Percentiles rank a stretch among this genome's conserved stretches.
Conservation (phyloP, 1,140 invertebrate genomes). For the Aphaenogaster floridana region DNA sequence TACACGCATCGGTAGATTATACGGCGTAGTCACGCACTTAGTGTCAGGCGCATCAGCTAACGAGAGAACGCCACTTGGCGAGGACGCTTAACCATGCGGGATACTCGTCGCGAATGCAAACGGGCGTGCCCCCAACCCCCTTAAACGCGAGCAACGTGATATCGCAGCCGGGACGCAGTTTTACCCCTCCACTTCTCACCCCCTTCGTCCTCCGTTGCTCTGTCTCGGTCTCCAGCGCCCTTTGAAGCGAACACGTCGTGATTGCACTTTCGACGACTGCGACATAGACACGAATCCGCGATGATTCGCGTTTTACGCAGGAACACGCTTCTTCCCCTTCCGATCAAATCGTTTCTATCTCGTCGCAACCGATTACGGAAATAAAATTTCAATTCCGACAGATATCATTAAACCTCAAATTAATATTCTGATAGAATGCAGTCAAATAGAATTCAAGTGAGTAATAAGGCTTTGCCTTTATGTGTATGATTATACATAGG, state of each 20-base stretch:
- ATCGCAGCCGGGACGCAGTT: slow-evolving; percentile 51
- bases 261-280: slow-evolving; percentile 41
- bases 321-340: not conserved
- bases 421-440: not conserved
- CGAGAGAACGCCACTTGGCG: slow-evolving; percentile 66
- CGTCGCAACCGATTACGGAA: not conserved
- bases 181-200: slow-evolving; percentile 9
- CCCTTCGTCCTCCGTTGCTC: not conserved
- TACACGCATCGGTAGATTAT: slow-evolving; percentile 53
- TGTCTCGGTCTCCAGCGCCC: not conserved
- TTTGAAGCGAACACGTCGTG: slow-evolving; percentile 42
- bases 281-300: slow-evolving; percentile 4
- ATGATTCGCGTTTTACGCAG: slow-evolving; percentile 31
- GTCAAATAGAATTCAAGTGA: not conserved
- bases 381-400: slow-evolving; percentile 24
- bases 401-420: slow-evolving; percentile 10
- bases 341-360: not conserved
- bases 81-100: slow-evolving; percentile 63
- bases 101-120: slow-evolving; percentile 70
- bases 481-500: not conserved
- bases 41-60: slow-evolving; percentile 71
- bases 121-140: slow-evolving; percentile 61
- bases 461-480: not conserved
- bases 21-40: slow-evolving; percentile 66
- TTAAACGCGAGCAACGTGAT: slow-evolving; percentile 67